A percentile compares a stretch with the other conserved stretches of the same genome.
phyloP scores from a whole-genome alignment of 2,113 vertebrate species.

The Galbula dea region DNA sequence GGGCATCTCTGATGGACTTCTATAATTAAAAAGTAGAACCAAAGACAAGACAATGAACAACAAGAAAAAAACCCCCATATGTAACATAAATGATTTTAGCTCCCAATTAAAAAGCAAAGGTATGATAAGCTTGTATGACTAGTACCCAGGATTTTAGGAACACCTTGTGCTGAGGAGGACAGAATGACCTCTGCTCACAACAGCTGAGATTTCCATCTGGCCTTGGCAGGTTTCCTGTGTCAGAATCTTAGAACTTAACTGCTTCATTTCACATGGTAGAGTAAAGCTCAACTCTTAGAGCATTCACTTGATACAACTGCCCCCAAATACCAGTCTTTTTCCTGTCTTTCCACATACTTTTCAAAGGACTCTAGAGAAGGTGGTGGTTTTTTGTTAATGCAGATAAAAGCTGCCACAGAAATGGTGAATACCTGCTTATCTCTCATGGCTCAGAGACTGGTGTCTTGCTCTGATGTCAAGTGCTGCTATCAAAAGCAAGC shows the following conservation, averaged over 20 bases:
- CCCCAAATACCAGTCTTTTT: too few relatives aligned
- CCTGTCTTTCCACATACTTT: background rate
- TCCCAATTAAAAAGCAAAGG: background rate
- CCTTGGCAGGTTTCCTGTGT: constrained; percentile 20
- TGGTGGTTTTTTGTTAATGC: background rate
- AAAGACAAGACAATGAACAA: background rate
- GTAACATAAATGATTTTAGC: background rate
- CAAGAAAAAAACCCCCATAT: too few relatives aligned
- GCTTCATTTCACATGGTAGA: background rate
- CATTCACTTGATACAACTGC: background rate
- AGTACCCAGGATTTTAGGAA: background rate
- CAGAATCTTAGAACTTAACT: background rate
- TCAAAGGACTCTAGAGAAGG: background rate
- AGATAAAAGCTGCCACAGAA: background rate
- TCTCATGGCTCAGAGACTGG: accelerated
- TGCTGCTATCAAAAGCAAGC: background rate
- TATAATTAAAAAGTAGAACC: background rate
- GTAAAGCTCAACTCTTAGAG: background rate
- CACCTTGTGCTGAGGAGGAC: constrained; percentile 23
- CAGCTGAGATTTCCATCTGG: constrained; percentile 60
- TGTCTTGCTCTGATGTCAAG: background rate
- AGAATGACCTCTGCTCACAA: background rate
- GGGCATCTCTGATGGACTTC: background rate
- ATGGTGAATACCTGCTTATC: background rate
- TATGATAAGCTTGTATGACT: background rate